phyloP scores from a whole-genome alignment of 2,888 invertebrate genomes.

The Plutella xylostella region DNA sequence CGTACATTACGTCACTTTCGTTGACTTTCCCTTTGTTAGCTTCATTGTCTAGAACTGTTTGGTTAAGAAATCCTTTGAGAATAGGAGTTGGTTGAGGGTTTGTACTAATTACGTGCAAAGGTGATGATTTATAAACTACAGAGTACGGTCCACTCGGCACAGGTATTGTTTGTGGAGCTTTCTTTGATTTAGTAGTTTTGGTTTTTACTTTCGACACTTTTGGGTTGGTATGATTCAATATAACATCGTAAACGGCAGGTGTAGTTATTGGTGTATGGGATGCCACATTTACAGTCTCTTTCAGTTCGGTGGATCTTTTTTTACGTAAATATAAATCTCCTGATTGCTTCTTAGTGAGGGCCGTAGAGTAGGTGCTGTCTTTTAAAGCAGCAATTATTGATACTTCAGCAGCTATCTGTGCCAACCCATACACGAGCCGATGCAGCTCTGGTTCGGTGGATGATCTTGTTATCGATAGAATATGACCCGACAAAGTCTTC shows the following conservation, averaged over 20 bases:
- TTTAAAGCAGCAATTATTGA: constrained; percentile 58
- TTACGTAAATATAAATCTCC: constrained; percentile 49
- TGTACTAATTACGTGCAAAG: constrained; percentile 28
- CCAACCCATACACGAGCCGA: constrained; percentile 54
- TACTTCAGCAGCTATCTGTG: constrained; percentile 60
- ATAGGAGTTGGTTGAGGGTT: constrained; percentile 18
- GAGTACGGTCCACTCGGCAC: constrained; percentile 34
- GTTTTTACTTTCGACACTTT: constrained; percentile 4
- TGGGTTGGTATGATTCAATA: constrained; percentile 36
- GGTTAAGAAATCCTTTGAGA: constrained; percentile 51
- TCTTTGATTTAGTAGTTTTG: constrained; percentile 9
- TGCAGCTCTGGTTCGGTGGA: constrained; percentile 62
- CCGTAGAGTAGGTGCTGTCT: constrained; percentile 52
- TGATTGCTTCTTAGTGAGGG: constrained; percentile 56
- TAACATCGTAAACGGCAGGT: constrained; percentile 33
- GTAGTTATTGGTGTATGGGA: constrained; percentile 12
- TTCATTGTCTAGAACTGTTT: constrained; percentile 45
- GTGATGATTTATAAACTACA: constrained; percentile 41
- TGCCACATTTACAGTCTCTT: background rate
- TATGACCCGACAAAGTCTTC: constrained; percentile 52
- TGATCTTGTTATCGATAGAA: constrained; percentile 47
- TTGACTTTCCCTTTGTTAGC: constrained; percentile 37
- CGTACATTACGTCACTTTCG: constrained; percentile 31
- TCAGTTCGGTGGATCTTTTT: constrained; percentile 34
- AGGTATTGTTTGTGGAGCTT: constrained; percentile 6